Percentiles rank a stretch among this genome's conserved stretches.
Evolutionary conservation across 2,113 vertebrate species (phyloP).

Genomic region (Lamprologus speciosus): DNA sequence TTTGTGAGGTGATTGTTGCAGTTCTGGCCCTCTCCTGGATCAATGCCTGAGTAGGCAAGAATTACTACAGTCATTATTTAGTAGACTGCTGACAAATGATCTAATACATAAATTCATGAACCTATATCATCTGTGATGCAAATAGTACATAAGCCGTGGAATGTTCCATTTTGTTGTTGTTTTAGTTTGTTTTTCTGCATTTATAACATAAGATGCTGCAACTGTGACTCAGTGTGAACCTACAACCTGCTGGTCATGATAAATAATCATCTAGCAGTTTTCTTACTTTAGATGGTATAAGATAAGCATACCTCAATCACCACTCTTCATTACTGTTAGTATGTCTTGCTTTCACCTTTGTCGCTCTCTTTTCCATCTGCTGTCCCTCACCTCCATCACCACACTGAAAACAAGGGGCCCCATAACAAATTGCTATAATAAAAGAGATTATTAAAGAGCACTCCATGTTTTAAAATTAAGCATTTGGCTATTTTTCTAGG

Average conservation of each 20-base stretch:
- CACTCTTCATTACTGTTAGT: constrained; percentile 42
- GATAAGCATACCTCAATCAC: background rate
- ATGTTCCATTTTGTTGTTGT: background rate
- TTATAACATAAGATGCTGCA: background rate
- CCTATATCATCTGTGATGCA: background rate
- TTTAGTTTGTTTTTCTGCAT: background rate
- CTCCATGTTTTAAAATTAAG: constrained; percentile 32
- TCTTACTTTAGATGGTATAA: constrained; percentile 1
- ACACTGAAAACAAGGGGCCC: background rate
- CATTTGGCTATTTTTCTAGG: constrained; percentile 28
- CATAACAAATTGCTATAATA: constrained; percentile 41
- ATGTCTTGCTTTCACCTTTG: constrained; percentile 3
- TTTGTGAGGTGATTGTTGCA: background rate
- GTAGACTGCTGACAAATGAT: background rate
- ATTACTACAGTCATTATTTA: background rate
- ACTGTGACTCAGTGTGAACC: background rate
- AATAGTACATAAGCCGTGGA: background rate
- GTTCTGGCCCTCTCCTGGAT: background rate
- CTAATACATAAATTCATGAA: background rate
- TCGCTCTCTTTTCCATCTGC: background rate
- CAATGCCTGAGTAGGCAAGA: background rate
- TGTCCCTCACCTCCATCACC: background rate
- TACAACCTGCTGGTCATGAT: background rate
- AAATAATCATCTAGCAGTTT: constrained; percentile 29
- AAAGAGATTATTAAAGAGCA: constrained; percentile 50